phyloP scores from a whole-genome alignment of 23 tunicate species.

The Ciona savignyi region DNA sequence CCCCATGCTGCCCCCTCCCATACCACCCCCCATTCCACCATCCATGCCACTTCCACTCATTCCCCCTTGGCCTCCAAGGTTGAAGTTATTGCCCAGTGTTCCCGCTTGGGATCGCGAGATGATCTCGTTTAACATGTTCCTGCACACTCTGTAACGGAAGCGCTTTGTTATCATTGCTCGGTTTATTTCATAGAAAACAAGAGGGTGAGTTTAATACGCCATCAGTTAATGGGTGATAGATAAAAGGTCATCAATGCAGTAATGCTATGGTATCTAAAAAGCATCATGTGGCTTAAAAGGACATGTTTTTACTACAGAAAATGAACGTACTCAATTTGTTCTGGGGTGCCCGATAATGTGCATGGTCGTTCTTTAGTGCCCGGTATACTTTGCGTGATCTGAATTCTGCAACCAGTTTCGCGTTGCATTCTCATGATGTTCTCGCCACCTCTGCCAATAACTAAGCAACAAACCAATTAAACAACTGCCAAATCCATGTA shows the following conservation, averaged over 20 bases:
- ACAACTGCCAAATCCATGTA: too few relatives aligned
- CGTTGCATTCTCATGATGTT: conserved; percentile 94
- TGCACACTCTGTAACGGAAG: conserved; percentile 32
- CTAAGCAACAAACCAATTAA: conserved; percentile 20
- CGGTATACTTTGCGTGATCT: conserved; percentile 79
- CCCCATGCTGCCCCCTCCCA: neutral
- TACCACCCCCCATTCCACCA: neutral
- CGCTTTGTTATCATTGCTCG: neutral
- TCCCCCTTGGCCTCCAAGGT: conserved; percentile 28
- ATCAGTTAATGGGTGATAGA: conserved; percentile 69
- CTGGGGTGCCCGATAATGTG: conserved; percentile 91
- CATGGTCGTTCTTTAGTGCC: conserved; percentile 92
- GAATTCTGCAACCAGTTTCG: conserved; percentile 96
- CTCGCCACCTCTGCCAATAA: conserved; percentile 98
- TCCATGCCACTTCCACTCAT: neutral
- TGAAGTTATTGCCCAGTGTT: conserved; percentile 32
- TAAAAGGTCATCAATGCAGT: conserved; percentile 34
- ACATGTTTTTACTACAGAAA: neutral
- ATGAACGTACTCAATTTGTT: conserved; percentile 79
- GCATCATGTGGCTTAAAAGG: conserved; percentile 37
- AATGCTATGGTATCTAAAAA: conserved; percentile 7
- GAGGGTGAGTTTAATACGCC: conserved; percentile 6
- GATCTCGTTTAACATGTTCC: conserved; percentile 63
- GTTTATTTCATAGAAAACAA: too few relatives aligned
- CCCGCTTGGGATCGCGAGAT: conserved; percentile 59